Conservation (phyloP, 30 jellyfish, hydroid and myxozoan species). For the Hydra vulgaris region DNA sequence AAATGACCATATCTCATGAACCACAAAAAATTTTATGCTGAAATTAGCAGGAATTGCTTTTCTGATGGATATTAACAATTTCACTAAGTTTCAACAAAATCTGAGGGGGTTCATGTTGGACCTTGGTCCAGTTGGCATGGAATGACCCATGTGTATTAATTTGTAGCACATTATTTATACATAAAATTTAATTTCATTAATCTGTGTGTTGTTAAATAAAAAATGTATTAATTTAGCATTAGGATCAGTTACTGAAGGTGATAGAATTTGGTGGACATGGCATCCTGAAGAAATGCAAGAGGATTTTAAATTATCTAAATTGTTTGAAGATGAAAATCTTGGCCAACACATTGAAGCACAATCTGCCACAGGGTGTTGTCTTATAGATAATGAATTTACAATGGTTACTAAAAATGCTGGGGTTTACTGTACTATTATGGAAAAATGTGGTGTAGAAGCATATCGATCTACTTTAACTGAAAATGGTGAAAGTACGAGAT, state of each 20-base stretch:
- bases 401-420: conserved; percentile 22
- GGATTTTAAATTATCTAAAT: conserved; percentile 13
- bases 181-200: no score
- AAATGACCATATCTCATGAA: no score
- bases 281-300: conserved; percentile 13
- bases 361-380: conserved; percentile 19
- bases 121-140: no score
- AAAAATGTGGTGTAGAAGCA: conserved; percentile 14
- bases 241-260: conserved; percentile 28
- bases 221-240: conserved; percentile 21
- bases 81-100: no score
- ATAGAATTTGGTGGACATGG: conserved; percentile 39
- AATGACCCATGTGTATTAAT: no score
- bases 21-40: no score
- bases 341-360: neutral
- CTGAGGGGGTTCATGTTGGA: no score
- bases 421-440: conserved; percentile 22
- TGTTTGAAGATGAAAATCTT: neutral
- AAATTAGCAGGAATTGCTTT: no score
- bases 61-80: no score
- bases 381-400: neutral
- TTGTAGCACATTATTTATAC: no score
- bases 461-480: conserved; percentile 12
- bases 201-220: no score
- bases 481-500: neutral